Percentiles rank a stretch among this genome's conserved stretches.
Conservation (phyloP, 2,113 vertebrate genomes). For the Callipepla californica region DNA sequence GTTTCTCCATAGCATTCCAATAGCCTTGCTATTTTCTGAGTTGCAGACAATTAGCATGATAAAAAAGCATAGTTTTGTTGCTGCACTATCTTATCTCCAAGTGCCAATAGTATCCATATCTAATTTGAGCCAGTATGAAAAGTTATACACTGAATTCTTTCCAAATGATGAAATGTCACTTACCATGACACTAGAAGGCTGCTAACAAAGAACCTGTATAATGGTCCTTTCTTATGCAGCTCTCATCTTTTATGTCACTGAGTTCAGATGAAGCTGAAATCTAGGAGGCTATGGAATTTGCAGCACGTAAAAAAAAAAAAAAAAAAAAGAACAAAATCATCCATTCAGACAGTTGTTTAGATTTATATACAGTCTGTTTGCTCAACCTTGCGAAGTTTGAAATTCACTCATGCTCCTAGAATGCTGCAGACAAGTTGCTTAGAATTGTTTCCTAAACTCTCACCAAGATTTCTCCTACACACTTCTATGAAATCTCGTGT, state of each 20-base stretch:
- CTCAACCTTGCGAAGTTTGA: background rate
- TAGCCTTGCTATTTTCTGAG: background rate
- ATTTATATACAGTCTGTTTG: background rate
- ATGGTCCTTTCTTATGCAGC: background rate
- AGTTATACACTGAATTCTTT: background rate
- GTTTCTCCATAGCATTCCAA: background rate
- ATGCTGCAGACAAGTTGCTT: background rate
- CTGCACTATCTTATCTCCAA: background rate
- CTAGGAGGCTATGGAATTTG: background rate
- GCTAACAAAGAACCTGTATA: background rate
- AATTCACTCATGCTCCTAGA: background rate
- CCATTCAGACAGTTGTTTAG: background rate
- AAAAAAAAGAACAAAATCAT: background rate
- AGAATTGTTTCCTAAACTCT: background rate
- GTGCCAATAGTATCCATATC: background rate
- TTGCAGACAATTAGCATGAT: background rate
- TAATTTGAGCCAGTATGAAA: conserved; percentile 1
- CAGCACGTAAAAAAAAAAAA: background rate
- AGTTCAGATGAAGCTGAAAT: background rate
- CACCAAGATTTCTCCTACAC: background rate
- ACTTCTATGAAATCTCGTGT: background rate
- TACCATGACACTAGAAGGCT: background rate
- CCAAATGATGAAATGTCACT: conserved; percentile 31
- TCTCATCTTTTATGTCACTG: background rate
- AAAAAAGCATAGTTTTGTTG: background rate